Evolutionary conservation across 2,113 vertebrate species (phyloP).

Genomic region (Caracal caracal): DNA sequence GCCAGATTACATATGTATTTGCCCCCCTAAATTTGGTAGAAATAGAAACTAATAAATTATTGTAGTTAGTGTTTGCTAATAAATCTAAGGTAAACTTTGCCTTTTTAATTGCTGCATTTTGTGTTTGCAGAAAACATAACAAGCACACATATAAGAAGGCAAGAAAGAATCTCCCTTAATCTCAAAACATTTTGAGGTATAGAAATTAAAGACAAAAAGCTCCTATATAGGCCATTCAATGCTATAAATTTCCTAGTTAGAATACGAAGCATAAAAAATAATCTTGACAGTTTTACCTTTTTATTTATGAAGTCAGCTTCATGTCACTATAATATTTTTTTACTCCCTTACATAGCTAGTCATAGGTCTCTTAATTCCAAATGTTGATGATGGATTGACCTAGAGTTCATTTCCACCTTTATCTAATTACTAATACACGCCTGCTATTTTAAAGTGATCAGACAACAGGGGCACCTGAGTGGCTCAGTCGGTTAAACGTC

Average conservation of each 20-base stretch:
- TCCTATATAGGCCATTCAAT: not conserved
- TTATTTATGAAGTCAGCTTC: not conserved
- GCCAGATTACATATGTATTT: not conserved
- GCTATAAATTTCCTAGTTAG: not conserved
- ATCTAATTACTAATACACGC: not conserved
- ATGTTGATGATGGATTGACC: not conserved
- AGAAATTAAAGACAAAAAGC: not conserved
- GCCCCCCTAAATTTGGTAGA: not conserved
- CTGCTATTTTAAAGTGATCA: not conserved
- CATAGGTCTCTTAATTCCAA: not conserved
- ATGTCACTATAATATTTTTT: not conserved
- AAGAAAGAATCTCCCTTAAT: not conserved
- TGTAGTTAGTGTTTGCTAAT: not conserved
- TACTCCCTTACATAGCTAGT: not conserved
- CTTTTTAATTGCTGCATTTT: not conserved
- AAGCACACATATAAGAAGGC: not conserved
- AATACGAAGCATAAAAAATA: not conserved
- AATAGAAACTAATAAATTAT: not conserved
- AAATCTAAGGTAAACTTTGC: not conserved
- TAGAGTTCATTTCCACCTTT: not conserved
- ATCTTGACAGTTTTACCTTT: not conserved
- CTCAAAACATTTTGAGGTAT: not conserved
- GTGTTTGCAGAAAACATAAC: not conserved
- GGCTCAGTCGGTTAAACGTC: too few species aligned
- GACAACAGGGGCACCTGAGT: not conserved